Evolutionary conservation across 1,140 invertebrate genomes (phyloP), one percentile per base, ranked within the genome.

Genomic region (Capitella teleta): DNA sequence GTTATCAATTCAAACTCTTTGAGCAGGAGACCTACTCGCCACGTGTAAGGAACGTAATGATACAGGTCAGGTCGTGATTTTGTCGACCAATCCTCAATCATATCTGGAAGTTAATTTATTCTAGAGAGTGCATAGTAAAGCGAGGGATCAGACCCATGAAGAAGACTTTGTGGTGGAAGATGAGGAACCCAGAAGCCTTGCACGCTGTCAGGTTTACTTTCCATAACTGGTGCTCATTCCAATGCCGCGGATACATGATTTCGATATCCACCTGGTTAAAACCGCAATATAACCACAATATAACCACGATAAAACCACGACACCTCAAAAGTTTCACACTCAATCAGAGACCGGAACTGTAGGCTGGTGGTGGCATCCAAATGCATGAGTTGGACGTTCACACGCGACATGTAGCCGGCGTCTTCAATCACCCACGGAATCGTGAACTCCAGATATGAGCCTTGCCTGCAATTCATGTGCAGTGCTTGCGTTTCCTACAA

Each of bases 181-280:
- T 87, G 44, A 96, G 78, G 67, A 86, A 85, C 14, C 86, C 82
- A 1, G 89, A 87, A 1, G 90, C 87, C 75, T 96, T 96, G 64
- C 89, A 93, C 0, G 88, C 90, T 10, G 87, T 93, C 40, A 97
- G 75, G 58, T 84, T 83, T 28, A 92, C 74, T 30, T 80, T 79
- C 92, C 91, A 96, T 53, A 87, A 82, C 66, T 96, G 92, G 61
- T 92, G 86, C 59, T 87, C 85, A 68, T 97, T 97, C 91, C 92
- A 97, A 50, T 83, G 78, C 10, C 86, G 75, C 0, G 92, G 92
- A 75, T 94, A 96, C 59, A 86, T 82, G 57, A 84, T 85, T 58
- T 80, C 79, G 0, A 96, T 76, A 54, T 82, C 83, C 71, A 94
- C 94, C 74, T 75, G 53, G 46, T 62, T 66, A 49, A 53, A 43